phyloP scores from a whole-genome alignment of 1,140 invertebrate genomes.

The Pteromalus puparum region DNA sequence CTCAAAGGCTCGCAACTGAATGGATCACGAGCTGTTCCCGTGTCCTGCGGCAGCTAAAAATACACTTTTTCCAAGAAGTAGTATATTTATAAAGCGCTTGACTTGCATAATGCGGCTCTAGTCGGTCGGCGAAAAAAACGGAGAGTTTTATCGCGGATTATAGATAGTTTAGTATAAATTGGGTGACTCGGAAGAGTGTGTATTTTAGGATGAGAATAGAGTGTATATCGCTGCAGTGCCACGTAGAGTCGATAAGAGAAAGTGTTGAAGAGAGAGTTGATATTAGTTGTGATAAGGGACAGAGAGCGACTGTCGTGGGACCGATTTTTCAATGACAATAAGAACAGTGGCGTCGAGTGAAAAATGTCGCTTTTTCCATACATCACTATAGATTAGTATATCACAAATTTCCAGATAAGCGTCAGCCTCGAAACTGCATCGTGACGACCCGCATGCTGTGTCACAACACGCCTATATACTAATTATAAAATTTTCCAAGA shows the following conservation, averaged over 20 bases:
- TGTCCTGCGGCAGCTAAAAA: constrained; percentile 23
- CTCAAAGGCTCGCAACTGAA: background rate
- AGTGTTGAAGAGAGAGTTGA: too few species aligned
- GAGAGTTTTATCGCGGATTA: constrained; percentile 9
- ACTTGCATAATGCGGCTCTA: constrained; percentile 32
- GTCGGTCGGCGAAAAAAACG: background rate
- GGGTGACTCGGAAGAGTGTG: background rate
- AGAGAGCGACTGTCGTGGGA: too few species aligned
- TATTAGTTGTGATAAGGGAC: background rate
- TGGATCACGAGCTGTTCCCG: background rate
- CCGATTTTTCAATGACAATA: too few species aligned
- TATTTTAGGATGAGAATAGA: too few species aligned
- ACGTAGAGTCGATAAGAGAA: background rate
- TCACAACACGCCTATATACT: background rate
- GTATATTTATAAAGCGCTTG: constrained; percentile 41
- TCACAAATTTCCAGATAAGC: background rate
- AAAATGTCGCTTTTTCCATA: too few species aligned
- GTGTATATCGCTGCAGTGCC: background rate
- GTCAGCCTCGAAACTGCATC: background rate
- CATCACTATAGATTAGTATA: background rate
- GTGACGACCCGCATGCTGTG: background rate
- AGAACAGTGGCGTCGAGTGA: too few species aligned
- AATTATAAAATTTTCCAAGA: constrained; percentile 27
- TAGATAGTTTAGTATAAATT: constrained; percentile 6
- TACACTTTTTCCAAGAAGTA: constrained; percentile 42